phyloP scores from a whole-genome alignment of 2,797 vertebrate species.

The Orientallactaga sibirica region DNA sequence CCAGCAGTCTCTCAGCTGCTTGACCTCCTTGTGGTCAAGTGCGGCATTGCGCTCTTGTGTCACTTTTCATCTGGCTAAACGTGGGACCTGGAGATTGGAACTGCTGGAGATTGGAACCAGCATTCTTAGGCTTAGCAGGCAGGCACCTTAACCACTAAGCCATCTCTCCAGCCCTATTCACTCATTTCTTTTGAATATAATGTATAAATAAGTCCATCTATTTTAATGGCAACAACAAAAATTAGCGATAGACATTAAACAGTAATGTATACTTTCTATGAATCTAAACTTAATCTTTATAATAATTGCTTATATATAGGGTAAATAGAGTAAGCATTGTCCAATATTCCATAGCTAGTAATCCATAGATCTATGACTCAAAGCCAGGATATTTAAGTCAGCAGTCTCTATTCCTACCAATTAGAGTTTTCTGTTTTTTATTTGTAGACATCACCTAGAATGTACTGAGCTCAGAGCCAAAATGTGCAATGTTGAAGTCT shows the following conservation, averaged over 20 bases:
- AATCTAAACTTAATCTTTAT: neutral
- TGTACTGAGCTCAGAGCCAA: neutral
- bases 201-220: neutral
- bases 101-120: too few species aligned
- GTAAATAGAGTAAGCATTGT: neutral
- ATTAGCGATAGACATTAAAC: neutral
- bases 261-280: neutral
- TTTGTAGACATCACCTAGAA: neutral
- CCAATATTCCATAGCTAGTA: neutral
- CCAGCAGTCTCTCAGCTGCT: too few species aligned
- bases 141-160: too few species aligned
- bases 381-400: neutral
- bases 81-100: too few species aligned
- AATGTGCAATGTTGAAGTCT: neutral
- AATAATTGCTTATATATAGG: neutral
- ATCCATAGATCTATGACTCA: neutral
- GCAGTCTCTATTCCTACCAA: neutral
- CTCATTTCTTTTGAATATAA: neutral
- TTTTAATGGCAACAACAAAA: slow-evolving; percentile 9
- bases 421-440: neutral
- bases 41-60: too few species aligned
- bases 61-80: too few species aligned
- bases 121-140: too few species aligned
- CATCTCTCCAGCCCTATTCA: neutral
- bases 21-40: too few species aligned